Base-by-base conservation (phyloP, 2,888 invertebrate species). In the Andrena haemorrhoa region DNA sequence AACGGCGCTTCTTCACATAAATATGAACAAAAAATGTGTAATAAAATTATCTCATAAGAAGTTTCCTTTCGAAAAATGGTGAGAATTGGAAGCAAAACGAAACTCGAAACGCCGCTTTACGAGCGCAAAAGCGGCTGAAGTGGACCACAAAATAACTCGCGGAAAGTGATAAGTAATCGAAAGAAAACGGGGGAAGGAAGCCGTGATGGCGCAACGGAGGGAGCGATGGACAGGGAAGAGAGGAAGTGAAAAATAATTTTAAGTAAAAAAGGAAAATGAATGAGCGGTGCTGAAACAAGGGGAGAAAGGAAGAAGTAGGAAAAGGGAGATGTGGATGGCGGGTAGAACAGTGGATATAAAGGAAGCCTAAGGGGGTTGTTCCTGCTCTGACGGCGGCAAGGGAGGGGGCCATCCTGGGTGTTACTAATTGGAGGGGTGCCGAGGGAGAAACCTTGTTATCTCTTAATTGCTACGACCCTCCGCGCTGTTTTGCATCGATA, bases 391-490 rank as follows among this genome's bases (percentile, higher is more conserved):
- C 89, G 88, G 72, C 72, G 66, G 73, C 65, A 53, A 80, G 83
- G 82, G 84, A 77, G 83, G 58, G 79, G 86, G 86, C 79, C 75
- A 41, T 41, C 79, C 87, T 89, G 92, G 92, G 93, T 93, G 93
- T 93, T 91, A 93, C 93, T 94, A 94, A 94, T 94, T 94, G 93
- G 93, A 93, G 93, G 93, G 93, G 93, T 89, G 91, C 89, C 91
- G 89, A 91, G 90, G 91, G 92, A 91, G 89, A 92, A 93, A 93
- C 92, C 93, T 93, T 93, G 93, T 94, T 94, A 94, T 94, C 93
- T 94, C 93, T 94, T 94, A 94, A 94, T 94, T 94, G 93, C 93
- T 93, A 90, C 93, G 91, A 91, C 92, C 93, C 93, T 92, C 89
- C 89, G 88, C 88, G 86, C 92, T 93, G 92, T 93, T 93, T 93